These are phyloP conservation scores for Rhamphomyia laevipes DNA, from an alignment of 2,888 invertebrate genomes.

Conservation along the genomic window DNA sequence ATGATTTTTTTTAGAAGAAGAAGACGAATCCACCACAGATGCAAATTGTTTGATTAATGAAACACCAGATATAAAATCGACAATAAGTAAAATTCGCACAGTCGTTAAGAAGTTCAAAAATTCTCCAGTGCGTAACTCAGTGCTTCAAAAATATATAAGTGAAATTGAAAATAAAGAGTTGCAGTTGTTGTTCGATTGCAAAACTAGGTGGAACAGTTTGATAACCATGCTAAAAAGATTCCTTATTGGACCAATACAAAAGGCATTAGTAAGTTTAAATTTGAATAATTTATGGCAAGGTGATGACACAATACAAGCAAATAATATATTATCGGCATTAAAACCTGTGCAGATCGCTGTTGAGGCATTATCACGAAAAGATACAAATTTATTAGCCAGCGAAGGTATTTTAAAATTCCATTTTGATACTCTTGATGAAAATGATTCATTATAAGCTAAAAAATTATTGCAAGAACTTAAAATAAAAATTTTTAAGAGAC, in stretches of 20 bases:
- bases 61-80: background rate
- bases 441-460: background rate
- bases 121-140: background rate
- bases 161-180: slow-evolving; percentile 2
- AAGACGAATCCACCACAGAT: background rate
- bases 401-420: slow-evolving; percentile 2
- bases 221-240: slow-evolving; percentile 3
- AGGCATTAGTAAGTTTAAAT: slow-evolving; percentile 1
- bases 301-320: background rate
- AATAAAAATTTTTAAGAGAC: background rate
- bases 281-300: background rate
- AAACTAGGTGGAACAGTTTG: slow-evolving; percentile 1
- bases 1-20: background rate
- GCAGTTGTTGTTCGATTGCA: background rate
- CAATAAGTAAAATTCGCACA: background rate
- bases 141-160: background rate
- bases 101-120: background rate
- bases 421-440: background rate
- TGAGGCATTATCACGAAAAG: background rate
- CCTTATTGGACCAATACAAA: slow-evolving; percentile 2
- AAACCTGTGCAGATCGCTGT: slow-evolving; percentile 1
- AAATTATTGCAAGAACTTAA: background rate
- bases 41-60: background rate
- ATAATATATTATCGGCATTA: background rate
- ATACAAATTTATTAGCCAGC: background rate